These are phyloP conservation scores for Chromoteleia sp. DNA, from an alignment of 2,888 invertebrate genomes.

Conservation along the genomic window DNA sequence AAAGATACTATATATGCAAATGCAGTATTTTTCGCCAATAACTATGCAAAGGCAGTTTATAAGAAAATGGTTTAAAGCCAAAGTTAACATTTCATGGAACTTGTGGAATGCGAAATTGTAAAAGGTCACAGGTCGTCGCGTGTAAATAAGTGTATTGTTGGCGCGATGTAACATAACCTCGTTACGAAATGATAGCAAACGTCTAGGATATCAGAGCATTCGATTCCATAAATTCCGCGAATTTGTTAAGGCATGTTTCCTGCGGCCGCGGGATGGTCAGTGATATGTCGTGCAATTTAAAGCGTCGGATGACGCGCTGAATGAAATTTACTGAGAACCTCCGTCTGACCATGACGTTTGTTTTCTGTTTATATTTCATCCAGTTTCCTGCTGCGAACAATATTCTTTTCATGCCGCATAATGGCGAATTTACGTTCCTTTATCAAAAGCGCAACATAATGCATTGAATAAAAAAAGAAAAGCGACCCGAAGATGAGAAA, in stretches of 20 bases:
- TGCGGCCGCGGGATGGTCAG: constrained; percentile 36
- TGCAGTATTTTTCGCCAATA: too few species aligned
- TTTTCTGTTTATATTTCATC: constrained; percentile 35
- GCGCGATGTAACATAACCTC: background rate
- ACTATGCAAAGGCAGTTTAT: too few species aligned
- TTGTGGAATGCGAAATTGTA: background rate
- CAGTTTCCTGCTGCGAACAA: constrained; percentile 41
- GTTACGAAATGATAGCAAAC: constrained; percentile 33
- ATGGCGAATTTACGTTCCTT: background rate
- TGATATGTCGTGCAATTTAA: constrained; percentile 51
- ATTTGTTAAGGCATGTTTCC: constrained; percentile 50
- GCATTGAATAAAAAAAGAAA: background rate
- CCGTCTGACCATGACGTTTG: constrained; percentile 48
- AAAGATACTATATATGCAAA: too few species aligned
- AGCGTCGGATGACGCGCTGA: constrained; percentile 44
- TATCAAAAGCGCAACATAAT: background rate
- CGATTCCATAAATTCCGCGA: constrained; percentile 52
- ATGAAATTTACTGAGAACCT: constrained; percentile 58
- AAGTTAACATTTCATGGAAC: background rate
- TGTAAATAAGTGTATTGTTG: background rate
- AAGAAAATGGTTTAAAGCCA: too few species aligned
- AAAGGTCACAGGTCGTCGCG: background rate
- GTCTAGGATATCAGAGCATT: constrained; percentile 23
- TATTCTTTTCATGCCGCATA: constrained; percentile 25
- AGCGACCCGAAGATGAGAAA: background rate